Evolutionary conservation across 2,797 vertebrate genomes (phyloP).

Genomic region (Diplodus sargus): DNA sequence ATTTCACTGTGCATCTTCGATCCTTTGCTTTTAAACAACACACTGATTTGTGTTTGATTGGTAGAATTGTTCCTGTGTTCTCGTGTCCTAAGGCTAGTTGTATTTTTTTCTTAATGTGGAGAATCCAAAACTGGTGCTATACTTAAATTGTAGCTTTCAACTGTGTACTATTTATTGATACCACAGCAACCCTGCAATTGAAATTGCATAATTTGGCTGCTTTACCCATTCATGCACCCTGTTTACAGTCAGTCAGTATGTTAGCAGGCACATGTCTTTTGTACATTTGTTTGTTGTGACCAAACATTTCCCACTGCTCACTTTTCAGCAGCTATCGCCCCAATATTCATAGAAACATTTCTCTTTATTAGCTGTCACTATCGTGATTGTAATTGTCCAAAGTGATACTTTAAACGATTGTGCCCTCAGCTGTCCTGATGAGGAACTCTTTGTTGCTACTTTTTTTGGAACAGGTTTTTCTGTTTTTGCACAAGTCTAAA

Average conservation of each 20-base stretch:
- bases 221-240: not conserved
- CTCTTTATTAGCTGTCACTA: too few relatives aligned
- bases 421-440: constrained; percentile 17
- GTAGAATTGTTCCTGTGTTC: not conserved
- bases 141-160: not conserved
- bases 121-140: not conserved
- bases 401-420: not conserved
- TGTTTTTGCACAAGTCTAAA: not conserved
- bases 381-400: not conserved
- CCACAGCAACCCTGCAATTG: not conserved
- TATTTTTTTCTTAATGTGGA: not conserved
- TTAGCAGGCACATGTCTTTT: not conserved
- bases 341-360: not conserved
- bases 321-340: not conserved
- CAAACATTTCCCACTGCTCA: not conserved
- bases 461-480: not conserved
- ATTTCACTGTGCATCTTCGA: too few relatives aligned
- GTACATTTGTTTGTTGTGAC: not conserved
- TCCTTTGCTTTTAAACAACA: not conserved
- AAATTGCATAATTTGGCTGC: not conserved
- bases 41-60: not conserved
- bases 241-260: not conserved
- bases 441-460: not conserved
- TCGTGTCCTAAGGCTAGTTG: not conserved
- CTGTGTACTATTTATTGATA: not conserved